These are phyloP conservation scores for Hesperophylax magnus DNA, from an alignment of 1,140 invertebrate genomes.

Conservation along the genomic window DNA sequence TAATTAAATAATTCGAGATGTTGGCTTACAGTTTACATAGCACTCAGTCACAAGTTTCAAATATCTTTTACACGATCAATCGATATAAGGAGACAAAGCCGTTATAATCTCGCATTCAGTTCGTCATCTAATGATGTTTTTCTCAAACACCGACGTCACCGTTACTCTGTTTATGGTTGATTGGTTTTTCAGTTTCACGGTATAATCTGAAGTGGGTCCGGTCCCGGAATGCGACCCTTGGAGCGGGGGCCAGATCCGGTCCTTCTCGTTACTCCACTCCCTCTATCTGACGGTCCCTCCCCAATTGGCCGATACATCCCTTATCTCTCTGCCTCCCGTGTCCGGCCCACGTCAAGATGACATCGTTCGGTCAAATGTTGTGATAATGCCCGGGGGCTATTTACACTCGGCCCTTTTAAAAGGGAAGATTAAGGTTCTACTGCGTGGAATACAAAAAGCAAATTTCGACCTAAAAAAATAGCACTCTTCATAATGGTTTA, in stretches of 20 bases:
- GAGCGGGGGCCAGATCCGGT: neutral
- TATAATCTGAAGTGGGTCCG: slow-evolving; percentile 13
- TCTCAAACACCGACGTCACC: slow-evolving; percentile 1
- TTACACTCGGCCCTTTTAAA: neutral
- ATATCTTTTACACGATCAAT: no score
- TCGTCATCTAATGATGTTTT: neutral
- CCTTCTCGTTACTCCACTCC: no score
- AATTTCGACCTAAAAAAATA: no score
- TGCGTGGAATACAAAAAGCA: neutral
- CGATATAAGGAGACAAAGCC: neutral
- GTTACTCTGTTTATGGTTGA: slow-evolving; percentile 25
- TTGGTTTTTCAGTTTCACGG: slow-evolving; percentile 27
- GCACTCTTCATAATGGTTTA: no score
- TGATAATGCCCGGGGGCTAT: slow-evolving; percentile 18
- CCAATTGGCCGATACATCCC: neutral
- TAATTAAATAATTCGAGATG: no score
- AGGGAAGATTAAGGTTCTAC: slow-evolving; percentile 5
- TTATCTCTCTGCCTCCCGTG: neutral
- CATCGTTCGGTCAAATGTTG: slow-evolving; percentile 25
- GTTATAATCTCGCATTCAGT: neutral
- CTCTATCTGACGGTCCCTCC: no score
- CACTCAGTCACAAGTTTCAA: no score
- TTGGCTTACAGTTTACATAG: no score
- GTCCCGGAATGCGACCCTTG: slow-evolving; percentile 7
- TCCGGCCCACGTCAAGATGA: slow-evolving; percentile 1